Base-by-base conservation (phyloP, 1,140 invertebrate species). In the Philaenus spumarius region DNA sequence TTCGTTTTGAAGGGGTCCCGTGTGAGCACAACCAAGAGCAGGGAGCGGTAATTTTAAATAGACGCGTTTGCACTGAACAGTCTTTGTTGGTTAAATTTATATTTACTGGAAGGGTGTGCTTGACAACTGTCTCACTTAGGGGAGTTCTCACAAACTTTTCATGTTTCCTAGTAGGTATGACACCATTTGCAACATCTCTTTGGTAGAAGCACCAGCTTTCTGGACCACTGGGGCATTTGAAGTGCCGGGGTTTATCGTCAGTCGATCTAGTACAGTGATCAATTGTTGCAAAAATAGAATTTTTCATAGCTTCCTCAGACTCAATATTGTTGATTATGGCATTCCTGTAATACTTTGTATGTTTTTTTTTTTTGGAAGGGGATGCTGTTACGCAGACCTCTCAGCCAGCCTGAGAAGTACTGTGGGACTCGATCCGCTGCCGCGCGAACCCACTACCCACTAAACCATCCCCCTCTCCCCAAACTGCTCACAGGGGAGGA, bases 181-280 rank as follows among this genome's bases (percentile, higher is more conserved):
- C 30, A 7, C 14, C n/a, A 22, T 15, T 15, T 2, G 55, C 46
- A 20, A 24, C 11, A 4, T 53, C 48, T 43, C 48, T 43, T 45
- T 62, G 54, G 37, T 46, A 63, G 19, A 48, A 48, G 30, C 59
- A 63, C 59, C 56, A 65, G 1, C 51, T 61, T 7, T 63, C 23
- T 19, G 24, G 15, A 43, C 64, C 59, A 11, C 20, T 15, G 4
- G 57, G 57, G 35, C 61, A 65, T 11, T 59, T 46, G 1, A 47
- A 4, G 35, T 64, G 60, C 17, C 51, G 58, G n/a, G 58, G 59
- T 20, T 63, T 61, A 20, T 62, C 30, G 17, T 63, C 53, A 6
- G 63, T 65, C 11, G 58, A 63, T 9, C 43, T n/a, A n/a, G n/a
- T 15, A n/a, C 59, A 60, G 35, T 64, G 59, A 37, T 57, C 1